These are phyloP conservation scores for Drosophila seguyi DNA, from an alignment of 1,140 invertebrate genomes.

Conservation along the genomic window DNA sequence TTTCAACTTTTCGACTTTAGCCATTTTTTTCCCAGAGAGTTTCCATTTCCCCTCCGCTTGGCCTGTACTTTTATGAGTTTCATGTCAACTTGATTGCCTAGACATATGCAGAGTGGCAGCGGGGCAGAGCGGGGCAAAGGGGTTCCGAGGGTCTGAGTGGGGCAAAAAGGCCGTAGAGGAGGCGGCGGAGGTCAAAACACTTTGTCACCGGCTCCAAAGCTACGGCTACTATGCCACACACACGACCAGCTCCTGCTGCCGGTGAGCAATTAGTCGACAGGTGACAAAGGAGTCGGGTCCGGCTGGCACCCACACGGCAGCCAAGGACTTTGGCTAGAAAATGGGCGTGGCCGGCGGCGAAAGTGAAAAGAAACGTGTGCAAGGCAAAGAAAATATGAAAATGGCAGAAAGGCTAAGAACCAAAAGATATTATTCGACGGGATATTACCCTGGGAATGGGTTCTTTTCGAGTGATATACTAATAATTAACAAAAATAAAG, in stretches of 20 bases:
- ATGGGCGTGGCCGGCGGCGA: neutral
- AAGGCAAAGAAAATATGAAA: constrained; percentile 30
- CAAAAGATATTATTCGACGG: neutral
- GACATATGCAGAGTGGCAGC: constrained; percentile 22
- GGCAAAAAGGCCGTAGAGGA: neutral
- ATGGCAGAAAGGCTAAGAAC: constrained; percentile 3
- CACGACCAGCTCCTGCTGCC: constrained; percentile 13
- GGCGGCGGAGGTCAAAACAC: constrained; percentile 40
- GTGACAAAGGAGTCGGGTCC: constrained; percentile 48
- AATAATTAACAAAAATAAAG: neutral
- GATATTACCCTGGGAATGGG: neutral
- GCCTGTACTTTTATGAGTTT: constrained; percentile 44
- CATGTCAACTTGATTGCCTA: constrained; percentile 66
- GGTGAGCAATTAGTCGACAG: constrained; percentile 63
- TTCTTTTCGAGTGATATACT: too few relatives aligned
- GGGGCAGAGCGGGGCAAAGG: too few relatives aligned
- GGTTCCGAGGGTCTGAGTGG: neutral
- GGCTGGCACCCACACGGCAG: neutral
- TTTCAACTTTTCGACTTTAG: constrained; percentile 48
- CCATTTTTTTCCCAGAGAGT: constrained; percentile 20
- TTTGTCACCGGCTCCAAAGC: constrained; percentile 51
- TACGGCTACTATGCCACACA: constrained; percentile 1
- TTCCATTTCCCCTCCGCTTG: constrained; percentile 15
- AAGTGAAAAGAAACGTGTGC: constrained; percentile 6
- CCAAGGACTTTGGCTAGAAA: constrained; percentile 5